Evolutionary conservation across 2,888 invertebrate species (phyloP).

Genomic region (Leucoma salicis): DNA sequence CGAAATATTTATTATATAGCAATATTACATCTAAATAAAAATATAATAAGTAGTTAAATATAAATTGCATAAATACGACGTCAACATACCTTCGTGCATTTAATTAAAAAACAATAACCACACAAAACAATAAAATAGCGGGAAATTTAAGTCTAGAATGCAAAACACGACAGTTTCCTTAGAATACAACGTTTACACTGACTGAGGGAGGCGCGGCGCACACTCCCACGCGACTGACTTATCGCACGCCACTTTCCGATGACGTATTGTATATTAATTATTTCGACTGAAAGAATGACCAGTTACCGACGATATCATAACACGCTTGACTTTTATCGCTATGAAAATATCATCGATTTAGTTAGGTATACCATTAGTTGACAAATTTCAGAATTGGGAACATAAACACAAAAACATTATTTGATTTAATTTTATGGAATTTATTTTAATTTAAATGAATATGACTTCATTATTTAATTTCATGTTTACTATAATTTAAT

Average conservation of each 20-base stretch:
- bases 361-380: too few relatives aligned
- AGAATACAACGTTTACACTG: constrained; percentile 31
- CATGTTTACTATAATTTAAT: too few relatives aligned
- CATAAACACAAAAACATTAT: too few relatives aligned
- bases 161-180: constrained; percentile 38
- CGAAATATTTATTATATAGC: neutral
- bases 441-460: too few relatives aligned
- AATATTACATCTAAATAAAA: neutral
- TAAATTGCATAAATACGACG: neutral
- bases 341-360: neutral
- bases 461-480: too few relatives aligned
- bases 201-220: constrained; percentile 60
- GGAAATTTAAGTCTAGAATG: constrained; percentile 31
- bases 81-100: constrained; percentile 45
- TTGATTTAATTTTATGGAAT: too few relatives aligned
- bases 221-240: constrained; percentile 44
- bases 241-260: constrained; percentile 36
- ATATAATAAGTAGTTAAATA: neutral
- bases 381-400: too few relatives aligned
- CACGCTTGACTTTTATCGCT: neutral
- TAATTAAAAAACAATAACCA: constrained; percentile 21
- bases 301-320: constrained; percentile 13
- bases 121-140: constrained; percentile 30
- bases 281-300: constrained; percentile 3
- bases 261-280: constrained; percentile 29